Base-by-base conservation (phyloP, 1,140 invertebrate genomes). In the Luehdorfia chinensis region DNA sequence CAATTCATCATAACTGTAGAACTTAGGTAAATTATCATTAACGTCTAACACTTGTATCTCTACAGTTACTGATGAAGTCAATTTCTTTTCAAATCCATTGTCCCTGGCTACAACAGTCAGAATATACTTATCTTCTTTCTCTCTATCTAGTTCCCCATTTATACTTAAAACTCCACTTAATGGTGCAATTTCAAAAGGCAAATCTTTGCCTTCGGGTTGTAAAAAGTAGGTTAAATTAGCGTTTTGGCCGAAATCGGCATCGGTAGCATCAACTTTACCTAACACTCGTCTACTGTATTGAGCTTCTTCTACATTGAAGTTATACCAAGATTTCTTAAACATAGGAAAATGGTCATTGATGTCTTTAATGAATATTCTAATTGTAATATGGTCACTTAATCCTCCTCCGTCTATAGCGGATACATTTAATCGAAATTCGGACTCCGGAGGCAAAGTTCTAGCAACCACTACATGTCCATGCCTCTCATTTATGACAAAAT, bases 301-400 rank as follows among this genome's bases (percentile, higher is more conserved):
- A 0, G 94, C 93, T 87, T 97, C 96, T 9, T 92, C 87, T 0
- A 96, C 88, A 53, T 95, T 92, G 66, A 96, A 97, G 8, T 90
- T 92, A 74, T 97, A 97, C 89, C 91, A 93, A 1, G 92, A 89
- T 61, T 94, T 92, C 51, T 91, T 92, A 56, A 97, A 97, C 31
- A 91, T 89, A 0, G 96, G 96, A 8, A 92, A 90, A 70, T 96
- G 94, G 67, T 97, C 93, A 68, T 97, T 97, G 0, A 96, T 90
- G 76, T 97, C 95, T 51, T 91, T 90, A 0, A 97, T 73, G 9
- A 84, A 89, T 27, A 92, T 83, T 39, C 92, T 90, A 0, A 97
- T 81, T 23, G 90, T 90, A 1, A 94, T 90, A 31, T 88, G 87
- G 39, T 95, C 92, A 34, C 88, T 90, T 0, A 96, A 75, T 0